Percentiles rank a stretch among this genome's conserved stretches.
Conservation (phyloP, 2,797 vertebrate genomes). For the Pangasius mekongensis region DNA sequence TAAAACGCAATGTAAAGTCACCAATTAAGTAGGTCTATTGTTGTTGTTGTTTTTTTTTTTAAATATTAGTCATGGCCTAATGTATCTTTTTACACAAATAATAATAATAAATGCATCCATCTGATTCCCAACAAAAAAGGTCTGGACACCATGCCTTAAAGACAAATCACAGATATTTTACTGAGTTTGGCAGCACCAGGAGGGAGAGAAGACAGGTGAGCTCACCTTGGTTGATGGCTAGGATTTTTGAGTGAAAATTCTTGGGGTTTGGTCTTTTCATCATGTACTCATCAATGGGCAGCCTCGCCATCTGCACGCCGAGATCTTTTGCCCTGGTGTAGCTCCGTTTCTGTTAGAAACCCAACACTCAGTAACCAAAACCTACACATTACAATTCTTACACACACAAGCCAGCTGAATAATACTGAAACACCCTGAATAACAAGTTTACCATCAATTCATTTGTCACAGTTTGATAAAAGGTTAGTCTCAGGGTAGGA, state of each 20-base stretch:
- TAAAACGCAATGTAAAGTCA: neutral
- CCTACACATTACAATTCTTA: neutral
- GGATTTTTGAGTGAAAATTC: slow-evolving; percentile 89
- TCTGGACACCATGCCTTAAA: too few relatives aligned
- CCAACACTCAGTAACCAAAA: neutral
- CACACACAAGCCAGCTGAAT: neutral
- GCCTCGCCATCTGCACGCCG: slow-evolving; percentile 76
- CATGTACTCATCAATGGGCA: slow-evolving; percentile 92
- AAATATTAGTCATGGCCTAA: neutral
- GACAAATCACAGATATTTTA: neutral
- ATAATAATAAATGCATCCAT: neutral
- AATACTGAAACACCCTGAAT: neutral
- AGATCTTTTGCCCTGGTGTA: slow-evolving; percentile 79
- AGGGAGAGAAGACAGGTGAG: neutral
- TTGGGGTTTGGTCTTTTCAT: slow-evolving; percentile 79
- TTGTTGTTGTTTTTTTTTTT: too few relatives aligned
- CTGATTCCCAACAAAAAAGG: neutral
- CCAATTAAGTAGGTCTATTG: neutral
- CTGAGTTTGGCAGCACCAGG: neutral
- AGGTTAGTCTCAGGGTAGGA: neutral
- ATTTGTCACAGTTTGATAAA: neutral
- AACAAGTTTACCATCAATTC: neutral
- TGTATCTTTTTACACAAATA: neutral
- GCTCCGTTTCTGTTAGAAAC: slow-evolving; percentile 80
- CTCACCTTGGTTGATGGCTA: slow-evolving; percentile 90